These are phyloP conservation scores for Atta colombica DNA, from an alignment of 1,140 invertebrate species.

Conservation along the genomic window DNA sequence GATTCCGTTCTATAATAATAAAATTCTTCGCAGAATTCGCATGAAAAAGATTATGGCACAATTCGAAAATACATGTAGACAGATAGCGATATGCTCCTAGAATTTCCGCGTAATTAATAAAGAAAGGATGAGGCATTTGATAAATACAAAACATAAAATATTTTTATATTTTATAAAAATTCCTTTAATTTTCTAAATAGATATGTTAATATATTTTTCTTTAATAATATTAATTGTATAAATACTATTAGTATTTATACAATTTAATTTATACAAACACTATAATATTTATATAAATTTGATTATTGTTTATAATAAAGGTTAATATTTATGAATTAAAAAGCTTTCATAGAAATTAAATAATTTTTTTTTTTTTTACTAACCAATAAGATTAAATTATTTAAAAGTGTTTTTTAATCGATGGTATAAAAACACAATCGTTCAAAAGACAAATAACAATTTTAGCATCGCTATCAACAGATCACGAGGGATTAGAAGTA, in stretches of 20 bases:
- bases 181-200: background rate
- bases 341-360: background rate
- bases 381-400: constrained; percentile 4
- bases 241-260: no score
- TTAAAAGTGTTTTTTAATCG: background rate
- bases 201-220: background rate
- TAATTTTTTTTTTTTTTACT: background rate
- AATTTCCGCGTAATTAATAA: constrained; percentile 49
- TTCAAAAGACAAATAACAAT: constrained; percentile 33
- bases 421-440: background rate
- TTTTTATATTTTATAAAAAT: background rate
- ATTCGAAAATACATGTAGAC: constrained; percentile 31
- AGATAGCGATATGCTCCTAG: background rate
- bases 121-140: background rate
- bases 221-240: no score
- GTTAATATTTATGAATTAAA: background rate
- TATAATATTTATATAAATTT: background rate
- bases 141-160: background rate
- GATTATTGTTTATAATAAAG: background rate
- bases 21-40: constrained; percentile 35
- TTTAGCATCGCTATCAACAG: constrained; percentile 36
- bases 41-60: constrained; percentile 16
- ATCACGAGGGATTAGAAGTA: constrained; percentile 53
- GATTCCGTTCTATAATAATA: constrained; percentile 44
- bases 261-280: no score